Evolutionary conservation across 2,888 invertebrate genomes (phyloP).

Genomic region (Ferrisia virgata): DNA sequence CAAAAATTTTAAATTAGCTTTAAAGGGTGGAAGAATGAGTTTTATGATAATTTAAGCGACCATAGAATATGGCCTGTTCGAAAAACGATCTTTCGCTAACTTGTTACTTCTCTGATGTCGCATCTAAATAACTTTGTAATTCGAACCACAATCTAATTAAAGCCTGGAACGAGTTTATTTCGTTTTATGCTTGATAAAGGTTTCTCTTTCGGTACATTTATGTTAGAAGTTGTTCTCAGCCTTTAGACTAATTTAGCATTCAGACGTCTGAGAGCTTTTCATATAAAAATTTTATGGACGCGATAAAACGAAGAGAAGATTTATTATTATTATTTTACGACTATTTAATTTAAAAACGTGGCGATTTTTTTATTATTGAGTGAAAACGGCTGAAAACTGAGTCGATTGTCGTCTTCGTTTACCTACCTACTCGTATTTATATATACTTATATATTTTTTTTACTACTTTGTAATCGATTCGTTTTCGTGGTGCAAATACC

Average conservation of each 20-base stretch:
- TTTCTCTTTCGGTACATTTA: slow-evolving; percentile 34
- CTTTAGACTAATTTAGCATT: slow-evolving; percentile 28
- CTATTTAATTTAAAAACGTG: background rate
- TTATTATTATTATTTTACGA: background rate
- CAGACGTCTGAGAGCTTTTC: slow-evolving; percentile 34
- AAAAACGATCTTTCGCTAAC: slow-evolving; percentile 34
- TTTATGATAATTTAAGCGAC: slow-evolving; percentile 41
- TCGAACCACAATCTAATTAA: slow-evolving; percentile 44
- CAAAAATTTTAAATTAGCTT: background rate
- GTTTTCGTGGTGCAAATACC: too few species aligned
- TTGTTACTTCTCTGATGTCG: slow-evolving; percentile 44
- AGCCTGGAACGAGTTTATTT: slow-evolving; percentile 39
- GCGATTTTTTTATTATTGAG: background rate
- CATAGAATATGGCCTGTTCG: slow-evolving; percentile 34
- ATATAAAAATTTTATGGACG: slow-evolving; percentile 25
- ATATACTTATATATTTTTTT: too few species aligned
- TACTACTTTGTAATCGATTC: background rate
- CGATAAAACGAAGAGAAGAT: background rate
- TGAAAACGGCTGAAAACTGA: background rate
- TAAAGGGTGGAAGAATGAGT: slow-evolving; percentile 23
- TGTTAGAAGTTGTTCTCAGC: slow-evolving; percentile 19
- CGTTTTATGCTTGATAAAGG: slow-evolving; percentile 24
- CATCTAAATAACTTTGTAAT: slow-evolving; percentile 45
- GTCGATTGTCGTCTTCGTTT: background rate
- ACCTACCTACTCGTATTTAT: too few species aligned